Conservation (phyloP, 2,113 vertebrate species). For the Neoarius graeffei region DNA sequence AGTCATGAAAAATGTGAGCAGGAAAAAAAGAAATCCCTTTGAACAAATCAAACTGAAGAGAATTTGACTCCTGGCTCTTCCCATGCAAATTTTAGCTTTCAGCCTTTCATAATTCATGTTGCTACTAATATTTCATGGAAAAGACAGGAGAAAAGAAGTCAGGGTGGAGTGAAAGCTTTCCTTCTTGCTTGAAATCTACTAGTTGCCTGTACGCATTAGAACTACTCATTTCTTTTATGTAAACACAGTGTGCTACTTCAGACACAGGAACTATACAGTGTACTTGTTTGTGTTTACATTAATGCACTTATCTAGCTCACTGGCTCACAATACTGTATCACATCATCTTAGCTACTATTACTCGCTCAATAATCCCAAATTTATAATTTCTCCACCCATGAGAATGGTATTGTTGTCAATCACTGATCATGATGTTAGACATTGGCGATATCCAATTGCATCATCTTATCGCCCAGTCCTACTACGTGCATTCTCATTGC, state of each 20-base stretch:
- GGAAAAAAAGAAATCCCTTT: not conserved
- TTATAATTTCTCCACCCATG: not conserved
- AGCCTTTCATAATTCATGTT: constrained; percentile 24
- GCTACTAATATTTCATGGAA: constrained; percentile 24
- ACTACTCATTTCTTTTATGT: not conserved
- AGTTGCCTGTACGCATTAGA: not conserved
- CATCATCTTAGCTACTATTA: not conserved
- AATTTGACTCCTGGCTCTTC: not conserved
- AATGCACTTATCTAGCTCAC: not conserved
- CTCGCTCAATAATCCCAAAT: too few species aligned
- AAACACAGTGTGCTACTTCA: not conserved
- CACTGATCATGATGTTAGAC: not conserved
- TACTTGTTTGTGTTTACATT: too few species aligned
- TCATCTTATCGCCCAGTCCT: not conserved
- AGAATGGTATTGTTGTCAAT: too few species aligned
- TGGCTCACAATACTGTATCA: not conserved
- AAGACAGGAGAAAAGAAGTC: not conserved
- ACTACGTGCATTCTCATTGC: not conserved
- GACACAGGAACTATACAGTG: not conserved
- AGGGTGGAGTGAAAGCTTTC: not conserved
- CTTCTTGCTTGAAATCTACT: not conserved
- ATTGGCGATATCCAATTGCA: not conserved
- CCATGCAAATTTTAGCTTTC: constrained; percentile 12
- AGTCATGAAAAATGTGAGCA: not conserved
- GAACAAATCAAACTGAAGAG: not conserved